phyloP scores from a whole-genome alignment of 2,888 invertebrate genomes.

The Caenorhabditis wallacei region DNA sequence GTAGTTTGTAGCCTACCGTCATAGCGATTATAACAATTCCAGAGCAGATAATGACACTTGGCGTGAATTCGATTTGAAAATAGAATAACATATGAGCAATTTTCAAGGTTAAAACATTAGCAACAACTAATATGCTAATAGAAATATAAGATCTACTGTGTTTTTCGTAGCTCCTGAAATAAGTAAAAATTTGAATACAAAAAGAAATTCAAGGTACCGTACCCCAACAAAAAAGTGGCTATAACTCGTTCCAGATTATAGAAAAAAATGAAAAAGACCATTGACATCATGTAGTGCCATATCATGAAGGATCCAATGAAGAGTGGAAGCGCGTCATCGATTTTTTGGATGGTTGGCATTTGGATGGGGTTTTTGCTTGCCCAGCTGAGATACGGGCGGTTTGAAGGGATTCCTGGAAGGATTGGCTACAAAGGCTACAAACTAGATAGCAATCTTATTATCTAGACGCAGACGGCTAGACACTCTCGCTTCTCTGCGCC shows the following conservation, averaged over 20 bases:
- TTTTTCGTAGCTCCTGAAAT: conserved; percentile 50
- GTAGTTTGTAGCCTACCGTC: background rate
- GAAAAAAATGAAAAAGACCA: conserved; percentile 52
- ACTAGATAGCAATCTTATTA: too few species aligned
- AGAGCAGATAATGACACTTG: conserved; percentile 12
- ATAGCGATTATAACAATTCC: conserved; percentile 41
- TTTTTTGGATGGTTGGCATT: conserved; percentile 1
- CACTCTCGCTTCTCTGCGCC: too few species aligned
- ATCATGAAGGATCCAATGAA: conserved; percentile 42
- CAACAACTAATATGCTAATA: conserved; percentile 6
- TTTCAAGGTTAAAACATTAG: conserved; percentile 11
- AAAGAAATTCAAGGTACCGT: background rate
- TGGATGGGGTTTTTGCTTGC: conserved; percentile 1
- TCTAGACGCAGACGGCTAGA: too few species aligned
- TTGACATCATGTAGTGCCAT: conserved; percentile 52
- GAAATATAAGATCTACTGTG: conserved; percentile 35
- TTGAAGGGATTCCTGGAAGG: conserved; percentile 27
- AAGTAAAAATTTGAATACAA: background rate
- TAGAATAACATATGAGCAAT: conserved; percentile 18
- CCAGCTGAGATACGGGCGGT: conserved; percentile 26
- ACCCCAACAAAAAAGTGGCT: conserved; percentile 44
- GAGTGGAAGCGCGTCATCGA: conserved; percentile 27
- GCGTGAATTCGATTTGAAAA: conserved; percentile 13
- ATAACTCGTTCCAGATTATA: conserved; percentile 42
- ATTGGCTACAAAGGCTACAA: too few species aligned